Conservation (phyloP, 2,888 invertebrate genomes). For the Amblyjoppa fuscipennis region DNA sequence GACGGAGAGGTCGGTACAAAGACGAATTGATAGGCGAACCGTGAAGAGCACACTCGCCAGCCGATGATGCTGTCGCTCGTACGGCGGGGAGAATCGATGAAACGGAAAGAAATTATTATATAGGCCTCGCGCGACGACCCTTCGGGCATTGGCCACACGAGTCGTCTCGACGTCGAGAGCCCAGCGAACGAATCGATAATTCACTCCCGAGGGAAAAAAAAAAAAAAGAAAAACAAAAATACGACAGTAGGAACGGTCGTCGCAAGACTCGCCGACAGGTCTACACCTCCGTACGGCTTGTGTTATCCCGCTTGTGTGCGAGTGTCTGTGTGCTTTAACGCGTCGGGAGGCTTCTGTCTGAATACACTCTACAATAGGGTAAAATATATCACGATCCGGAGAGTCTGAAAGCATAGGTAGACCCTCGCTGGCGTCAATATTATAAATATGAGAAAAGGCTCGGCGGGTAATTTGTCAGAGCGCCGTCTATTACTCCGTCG, state of each 20-base stretch:
- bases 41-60: conserved; percentile 18
- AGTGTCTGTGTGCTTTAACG: neutral
- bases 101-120: conserved; percentile 57
- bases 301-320: neutral
- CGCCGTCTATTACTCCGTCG: too few species aligned
- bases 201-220: conserved; percentile 33
- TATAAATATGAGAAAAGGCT: too few species aligned
- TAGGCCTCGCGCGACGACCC: conserved; percentile 59
- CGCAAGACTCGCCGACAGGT: neutral
- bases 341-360: neutral
- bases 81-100: conserved; percentile 9
- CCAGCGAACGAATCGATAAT: conserved; percentile 53
- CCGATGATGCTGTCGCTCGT: neutral
- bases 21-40: conserved; percentile 35
- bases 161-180: conserved; percentile 31
- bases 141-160: conserved; percentile 57
- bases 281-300: neutral
- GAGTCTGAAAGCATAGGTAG: too few species aligned
- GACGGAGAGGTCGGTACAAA: neutral
- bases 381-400: too few species aligned
- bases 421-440: too few species aligned
- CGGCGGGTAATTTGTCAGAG: too few species aligned
- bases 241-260: neutral
- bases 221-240: conserved; percentile 18
- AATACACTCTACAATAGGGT: neutral